Evolutionary conservation across 2,888 invertebrate species (phyloP).

Genomic region (Eilema griseolum): DNA sequence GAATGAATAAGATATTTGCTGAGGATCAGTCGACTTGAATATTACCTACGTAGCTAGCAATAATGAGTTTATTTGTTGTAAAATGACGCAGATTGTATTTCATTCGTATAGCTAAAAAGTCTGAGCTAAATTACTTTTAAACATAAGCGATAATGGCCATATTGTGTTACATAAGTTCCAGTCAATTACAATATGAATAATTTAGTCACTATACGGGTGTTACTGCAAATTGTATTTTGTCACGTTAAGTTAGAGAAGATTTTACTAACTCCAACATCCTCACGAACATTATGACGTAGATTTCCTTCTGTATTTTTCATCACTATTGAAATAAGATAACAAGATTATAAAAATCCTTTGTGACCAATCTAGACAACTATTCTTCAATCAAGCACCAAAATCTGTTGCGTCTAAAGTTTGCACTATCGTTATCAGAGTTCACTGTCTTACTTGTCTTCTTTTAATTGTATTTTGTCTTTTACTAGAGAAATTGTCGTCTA

Average conservation of each 20-base stretch:
- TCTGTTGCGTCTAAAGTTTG: too few relatives aligned
- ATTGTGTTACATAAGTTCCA: constrained; percentile 1
- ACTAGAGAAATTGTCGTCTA: too few relatives aligned
- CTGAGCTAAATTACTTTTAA: background rate
- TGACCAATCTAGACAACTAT: too few relatives aligned
- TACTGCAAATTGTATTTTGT: background rate
- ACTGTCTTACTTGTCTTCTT: too few relatives aligned
- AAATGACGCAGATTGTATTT: background rate
- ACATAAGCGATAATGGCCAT: background rate
- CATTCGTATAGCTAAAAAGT: background rate
- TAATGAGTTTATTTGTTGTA: background rate
- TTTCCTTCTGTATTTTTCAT: background rate
- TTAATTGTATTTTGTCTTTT: too few relatives aligned
- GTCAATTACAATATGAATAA: background rate
- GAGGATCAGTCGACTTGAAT: background rate
- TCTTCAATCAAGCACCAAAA: too few relatives aligned
- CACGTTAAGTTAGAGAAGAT: background rate
- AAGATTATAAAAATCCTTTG: background rate
- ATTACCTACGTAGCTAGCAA: background rate
- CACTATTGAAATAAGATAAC: background rate
- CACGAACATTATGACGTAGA: background rate
- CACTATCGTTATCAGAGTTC: too few relatives aligned
- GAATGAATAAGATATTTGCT: background rate
- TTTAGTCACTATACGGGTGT: background rate
- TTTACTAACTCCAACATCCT: background rate